Base-by-base conservation (phyloP, 2,113 vertebrate species). In the Tachycineta bicolor region DNA sequence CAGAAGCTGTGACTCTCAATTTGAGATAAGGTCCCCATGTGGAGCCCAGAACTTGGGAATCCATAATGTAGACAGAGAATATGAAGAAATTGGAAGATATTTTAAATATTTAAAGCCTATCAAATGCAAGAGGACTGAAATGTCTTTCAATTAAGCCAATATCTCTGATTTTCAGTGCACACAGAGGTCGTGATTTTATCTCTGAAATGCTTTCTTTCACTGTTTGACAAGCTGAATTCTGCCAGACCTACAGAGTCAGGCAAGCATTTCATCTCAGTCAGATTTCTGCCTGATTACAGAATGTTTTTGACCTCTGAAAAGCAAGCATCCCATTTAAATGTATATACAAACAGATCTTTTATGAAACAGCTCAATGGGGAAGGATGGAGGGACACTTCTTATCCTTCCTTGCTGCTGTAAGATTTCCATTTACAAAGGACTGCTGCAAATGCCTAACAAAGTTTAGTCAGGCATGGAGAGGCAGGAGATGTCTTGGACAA, bases 221-320 rank as follows among this genome's bases (percentile, higher is more conserved):
- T 79, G 79, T 76, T 92, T 93, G 70, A 21, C 59, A 87, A 62
- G 49, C 62, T 94, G 89, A 97, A 96, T 68, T 95, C 74, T 71
- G 33, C 46, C 33, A 56, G 92, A 65, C 77, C 73, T 50, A 31
- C 33, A 53, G 33, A 92, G 44, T 91, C 58, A 87, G 56, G 69
- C 76, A 95, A 95, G 60, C 74, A 26, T 91, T 97, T 97, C 33
- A 90, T 85, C 47, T 94, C 76, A 47, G 22, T 94, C 37, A 87
- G 74, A 73, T 92, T 96, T 96, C 67, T 96, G 47, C 58, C 76
- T 95, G 85, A 75, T 41, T 79, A 83, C 78, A 83, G 76, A 91
- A 90, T 89, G 55, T 63, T 96, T 95, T 97, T 68, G 69, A 85
- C 94, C 46, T 87, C 70, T 77, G 49, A 47, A 78, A 96, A 94